These are phyloP conservation scores for Xylota sylvarum DNA, from an alignment of 2,888 invertebrate species.

Conservation along the genomic window DNA sequence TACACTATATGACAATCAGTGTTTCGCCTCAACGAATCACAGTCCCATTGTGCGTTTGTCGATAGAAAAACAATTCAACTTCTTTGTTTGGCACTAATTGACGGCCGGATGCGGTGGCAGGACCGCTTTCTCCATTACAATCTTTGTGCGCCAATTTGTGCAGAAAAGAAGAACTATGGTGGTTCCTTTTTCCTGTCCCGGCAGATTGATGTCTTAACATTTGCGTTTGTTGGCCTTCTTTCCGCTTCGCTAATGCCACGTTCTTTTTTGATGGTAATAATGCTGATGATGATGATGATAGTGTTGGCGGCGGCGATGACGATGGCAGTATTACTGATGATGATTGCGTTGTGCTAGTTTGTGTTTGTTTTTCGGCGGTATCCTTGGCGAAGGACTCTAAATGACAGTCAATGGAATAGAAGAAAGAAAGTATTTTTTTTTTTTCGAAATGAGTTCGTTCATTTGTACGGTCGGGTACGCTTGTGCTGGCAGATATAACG, in stretches of 20 bases:
- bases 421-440: conserved; percentile 29
- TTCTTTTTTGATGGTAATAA: conserved; percentile 6
- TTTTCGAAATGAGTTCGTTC: conserved; percentile 59
- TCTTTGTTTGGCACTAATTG: conserved; percentile 71
- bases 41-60: conserved; percentile 64
- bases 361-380: conserved; percentile 53
- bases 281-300: conserved; percentile 32
- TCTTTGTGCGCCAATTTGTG: conserved; percentile 36
- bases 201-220: conserved; percentile 59
- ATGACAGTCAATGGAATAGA: conserved; percentile 23
- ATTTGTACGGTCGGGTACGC: conserved; percentile 36
- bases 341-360: conserved; percentile 21
- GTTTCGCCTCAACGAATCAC: conserved; percentile 37
- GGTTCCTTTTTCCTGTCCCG: conserved; percentile 35
- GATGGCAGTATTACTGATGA: conserved; percentile 30
- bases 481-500: conserved; percentile 63
- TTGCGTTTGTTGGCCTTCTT: conserved; percentile 30
- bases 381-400: conserved; percentile 70
- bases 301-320: neutral
- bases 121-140: conserved; percentile 69
- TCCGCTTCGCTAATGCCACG: conserved; percentile 13
- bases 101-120: conserved; percentile 70
- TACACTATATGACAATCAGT: conserved; percentile 51
- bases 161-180: conserved; percentile 44
- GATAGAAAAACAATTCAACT: conserved; percentile 65